These are phyloP conservation scores for Hephaestus fuliginosus DNA, from an alignment of 2,797 vertebrate genomes.

Conservation along the genomic window DNA sequence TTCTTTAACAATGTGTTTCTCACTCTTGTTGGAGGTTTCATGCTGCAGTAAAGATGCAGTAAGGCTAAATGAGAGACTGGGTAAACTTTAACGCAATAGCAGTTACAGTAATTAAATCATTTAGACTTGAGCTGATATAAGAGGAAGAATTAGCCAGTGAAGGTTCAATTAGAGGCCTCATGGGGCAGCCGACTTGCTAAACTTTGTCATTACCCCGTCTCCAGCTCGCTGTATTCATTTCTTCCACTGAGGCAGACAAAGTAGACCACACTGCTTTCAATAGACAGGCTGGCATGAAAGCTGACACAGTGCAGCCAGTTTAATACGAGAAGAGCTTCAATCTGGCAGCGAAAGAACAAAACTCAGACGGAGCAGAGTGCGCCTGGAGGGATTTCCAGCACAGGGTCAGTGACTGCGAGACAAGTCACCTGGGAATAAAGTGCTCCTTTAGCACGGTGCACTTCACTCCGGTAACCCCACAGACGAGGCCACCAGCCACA, in stretches of 20 bases:
- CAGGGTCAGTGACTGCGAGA: slow-evolving; percentile 63
- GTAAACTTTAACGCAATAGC: slow-evolving; percentile 27
- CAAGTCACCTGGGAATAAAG: slow-evolving; percentile 53
- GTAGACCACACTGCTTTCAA: slow-evolving; percentile 45
- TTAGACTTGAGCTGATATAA: slow-evolving; percentile 13
- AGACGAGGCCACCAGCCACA: slow-evolving; percentile 23
- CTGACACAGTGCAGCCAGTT: slow-evolving; percentile 14
- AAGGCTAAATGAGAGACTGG: slow-evolving; percentile 27
- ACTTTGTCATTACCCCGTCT: slow-evolving; percentile 41
- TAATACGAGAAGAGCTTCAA: slow-evolving; percentile 17
- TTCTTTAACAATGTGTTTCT: slow-evolving; percentile 17
- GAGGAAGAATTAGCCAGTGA: slow-evolving; percentile 19
- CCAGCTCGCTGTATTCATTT: slow-evolving; percentile 32
- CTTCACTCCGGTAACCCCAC: slow-evolving; percentile 46
- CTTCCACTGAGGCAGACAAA: slow-evolving; percentile 34
- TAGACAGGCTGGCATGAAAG: slow-evolving; percentile 18
- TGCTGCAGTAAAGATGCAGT: slow-evolving; percentile 7
- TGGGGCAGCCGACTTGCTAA: not conserved
- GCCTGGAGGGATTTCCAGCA: slow-evolving; percentile 37
- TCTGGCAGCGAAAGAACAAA: slow-evolving; percentile 27
- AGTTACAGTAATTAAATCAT: slow-evolving; percentile 27
- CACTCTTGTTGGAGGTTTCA: slow-evolving; percentile 14
- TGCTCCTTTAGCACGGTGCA: slow-evolving; percentile 38
- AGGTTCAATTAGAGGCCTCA: slow-evolving; percentile 40
- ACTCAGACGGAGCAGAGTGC: slow-evolving; percentile 21